phyloP scores from a whole-genome alignment of 2,113 vertebrate species.

The Cathartes aura region DNA sequence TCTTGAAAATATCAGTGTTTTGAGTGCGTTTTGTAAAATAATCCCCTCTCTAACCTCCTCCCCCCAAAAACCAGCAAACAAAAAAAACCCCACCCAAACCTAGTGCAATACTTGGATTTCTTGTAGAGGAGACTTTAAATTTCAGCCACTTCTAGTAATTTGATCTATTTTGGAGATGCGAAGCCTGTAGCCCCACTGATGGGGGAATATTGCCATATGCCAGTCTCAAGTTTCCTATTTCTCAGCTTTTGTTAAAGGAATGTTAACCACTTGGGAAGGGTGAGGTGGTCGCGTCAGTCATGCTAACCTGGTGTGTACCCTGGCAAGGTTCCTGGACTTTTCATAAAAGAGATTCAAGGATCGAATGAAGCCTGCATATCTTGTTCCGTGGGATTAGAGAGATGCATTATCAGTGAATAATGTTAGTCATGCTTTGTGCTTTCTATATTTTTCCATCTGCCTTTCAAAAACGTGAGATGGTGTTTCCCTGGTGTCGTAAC shows the following conservation, averaged over 20 bases:
- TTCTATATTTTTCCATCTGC: background rate
- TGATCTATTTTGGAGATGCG: background rate
- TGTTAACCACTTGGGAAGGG: fast-evolving
- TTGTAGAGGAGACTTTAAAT: background rate
- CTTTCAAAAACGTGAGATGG: background rate
- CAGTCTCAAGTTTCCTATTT: background rate
- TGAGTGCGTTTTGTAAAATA: background rate
- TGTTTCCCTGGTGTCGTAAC: background rate
- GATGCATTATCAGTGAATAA: background rate
- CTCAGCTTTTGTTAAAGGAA: background rate
- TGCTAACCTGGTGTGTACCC: background rate
- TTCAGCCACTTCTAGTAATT: background rate
- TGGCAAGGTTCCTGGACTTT: background rate
- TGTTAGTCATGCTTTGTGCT: background rate
- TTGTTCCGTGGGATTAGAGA: background rate
- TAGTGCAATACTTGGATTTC: background rate
- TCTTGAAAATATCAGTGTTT: background rate
- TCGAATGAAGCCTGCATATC: background rate
- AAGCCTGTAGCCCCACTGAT: background rate
- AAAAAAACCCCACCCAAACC: fast-evolving
- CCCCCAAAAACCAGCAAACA: fast-evolving
- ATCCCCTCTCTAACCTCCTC: background rate
- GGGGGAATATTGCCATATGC: fast-evolving
- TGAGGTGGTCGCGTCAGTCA: background rate
- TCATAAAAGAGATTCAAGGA: background rate